Evolutionary conservation across 1,140 invertebrate genomes (phyloP).

Genomic region (Mya arenaria): DNA sequence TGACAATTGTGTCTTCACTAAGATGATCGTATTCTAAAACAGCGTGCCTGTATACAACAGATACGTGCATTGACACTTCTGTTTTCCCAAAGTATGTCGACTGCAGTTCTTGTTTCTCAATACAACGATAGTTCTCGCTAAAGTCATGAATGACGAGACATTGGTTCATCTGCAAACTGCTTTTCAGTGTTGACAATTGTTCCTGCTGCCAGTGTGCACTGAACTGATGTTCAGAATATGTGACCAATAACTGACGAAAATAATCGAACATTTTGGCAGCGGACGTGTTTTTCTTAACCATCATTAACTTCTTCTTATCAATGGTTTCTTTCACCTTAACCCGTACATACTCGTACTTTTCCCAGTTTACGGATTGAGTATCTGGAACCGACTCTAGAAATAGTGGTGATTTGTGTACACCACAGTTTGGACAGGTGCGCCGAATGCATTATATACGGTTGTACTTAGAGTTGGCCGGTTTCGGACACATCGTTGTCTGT

Average conservation of each 20-base stretch:
- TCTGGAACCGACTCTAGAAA: no score
- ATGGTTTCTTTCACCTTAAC: not conserved
- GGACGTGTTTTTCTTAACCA: constrained; percentile 33
- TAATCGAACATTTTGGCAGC: constrained; percentile 33
- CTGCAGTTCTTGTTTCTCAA: constrained; percentile 28
- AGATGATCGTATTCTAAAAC: constrained; percentile 41
- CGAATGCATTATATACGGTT: no score
- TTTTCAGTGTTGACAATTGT: constrained; percentile 17
- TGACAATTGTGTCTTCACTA: no score
- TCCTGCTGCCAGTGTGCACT: constrained; percentile 45
- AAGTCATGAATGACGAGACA: constrained; percentile 49
- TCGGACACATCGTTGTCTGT: no score
- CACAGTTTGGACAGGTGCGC: no score
- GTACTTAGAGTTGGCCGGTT: not conserved
- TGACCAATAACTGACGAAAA: constrained; percentile 18
- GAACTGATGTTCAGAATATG: constrained; percentile 36
- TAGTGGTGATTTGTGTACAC: no score
- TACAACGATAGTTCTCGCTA: constrained; percentile 41
- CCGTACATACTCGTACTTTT: not conserved
- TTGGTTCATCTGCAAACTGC: constrained; percentile 15
- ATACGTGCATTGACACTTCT: constrained; percentile 41
- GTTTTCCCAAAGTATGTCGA: constrained; percentile 43
- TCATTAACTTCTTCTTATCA: constrained; percentile 25
- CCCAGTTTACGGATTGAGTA: no score
- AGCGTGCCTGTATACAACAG: constrained; percentile 43